Percentiles rank a stretch among this genome's conserved stretches.
phyloP scores from a whole-genome alignment of 2,797 vertebrate species.

The Amblyopsis hoosieri region DNA sequence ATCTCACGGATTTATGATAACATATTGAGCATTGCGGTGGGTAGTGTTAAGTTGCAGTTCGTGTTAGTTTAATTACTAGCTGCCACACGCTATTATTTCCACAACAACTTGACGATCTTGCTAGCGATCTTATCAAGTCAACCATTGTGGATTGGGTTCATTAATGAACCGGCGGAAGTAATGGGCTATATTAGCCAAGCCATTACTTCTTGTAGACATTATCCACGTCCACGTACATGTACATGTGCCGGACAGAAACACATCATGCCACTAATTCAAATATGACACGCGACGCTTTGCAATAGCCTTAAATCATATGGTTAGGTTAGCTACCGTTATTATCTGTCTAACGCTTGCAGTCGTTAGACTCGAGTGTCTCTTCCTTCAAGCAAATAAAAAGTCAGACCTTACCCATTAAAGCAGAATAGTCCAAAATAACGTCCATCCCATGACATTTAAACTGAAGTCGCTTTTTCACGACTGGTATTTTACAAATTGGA shows the following conservation, averaged over 20 bases:
- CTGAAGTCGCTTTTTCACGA: constrained; percentile 20
- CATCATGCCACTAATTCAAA: too few relatives aligned
- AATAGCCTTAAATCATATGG: constrained; percentile 33
- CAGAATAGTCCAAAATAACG: constrained; percentile 39
- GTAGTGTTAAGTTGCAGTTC: constrained; percentile 35
- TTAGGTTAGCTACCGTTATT: neutral
- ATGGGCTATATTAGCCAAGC: too few relatives aligned
- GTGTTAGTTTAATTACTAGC: constrained; percentile 23
- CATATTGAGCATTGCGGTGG: constrained; percentile 1
- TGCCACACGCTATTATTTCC: neutral
- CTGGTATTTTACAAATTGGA: constrained; percentile 50
- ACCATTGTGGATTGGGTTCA: neutral
- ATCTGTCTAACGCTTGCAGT: constrained; percentile 4
- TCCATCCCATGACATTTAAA: constrained; percentile 11
- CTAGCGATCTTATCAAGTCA: neutral
- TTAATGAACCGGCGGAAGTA: too few relatives aligned
- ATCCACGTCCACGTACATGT: too few relatives aligned
- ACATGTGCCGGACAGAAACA: too few relatives aligned
- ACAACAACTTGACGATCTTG: constrained; percentile 11
- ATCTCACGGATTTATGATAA: too few relatives aligned
- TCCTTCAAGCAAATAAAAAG: constrained; percentile 2
- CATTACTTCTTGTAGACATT: too few relatives aligned
- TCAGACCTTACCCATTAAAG: constrained; percentile 50
- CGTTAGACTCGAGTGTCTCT: neutral
- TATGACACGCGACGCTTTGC: neutral